Conservation (phyloP, 2,888 invertebrate species). For the Philhelius pedissequus region DNA sequence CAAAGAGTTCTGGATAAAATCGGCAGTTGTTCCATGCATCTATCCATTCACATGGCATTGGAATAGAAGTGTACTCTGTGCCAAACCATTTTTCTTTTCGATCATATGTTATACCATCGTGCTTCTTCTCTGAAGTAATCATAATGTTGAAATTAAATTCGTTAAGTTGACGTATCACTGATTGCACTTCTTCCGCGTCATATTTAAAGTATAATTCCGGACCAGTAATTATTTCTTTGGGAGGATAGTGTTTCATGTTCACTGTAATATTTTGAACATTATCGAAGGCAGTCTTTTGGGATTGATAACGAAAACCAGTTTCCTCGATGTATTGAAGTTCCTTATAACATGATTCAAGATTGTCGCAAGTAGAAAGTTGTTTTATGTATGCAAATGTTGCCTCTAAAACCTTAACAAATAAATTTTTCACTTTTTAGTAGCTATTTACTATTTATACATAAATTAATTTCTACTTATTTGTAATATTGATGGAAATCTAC, state of each 20-base stretch:
- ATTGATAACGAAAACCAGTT: slow-evolving; percentile 85
- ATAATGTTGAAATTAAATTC: slow-evolving; percentile 77
- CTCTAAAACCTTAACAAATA: slow-evolving; percentile 83
- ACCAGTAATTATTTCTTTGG: slow-evolving; percentile 89
- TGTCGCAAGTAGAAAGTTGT: slow-evolving; percentile 81
- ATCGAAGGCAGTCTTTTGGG: slow-evolving; percentile 86
- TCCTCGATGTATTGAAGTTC: slow-evolving; percentile 87
- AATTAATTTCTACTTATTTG: too few species aligned
- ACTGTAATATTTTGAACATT: slow-evolving; percentile 88
- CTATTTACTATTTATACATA: too few species aligned
- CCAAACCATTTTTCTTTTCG: slow-evolving; percentile 90
- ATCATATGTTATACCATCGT: slow-evolving; percentile 80
- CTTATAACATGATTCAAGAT: slow-evolving; percentile 73
- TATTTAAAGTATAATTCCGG: slow-evolving; percentile 87
- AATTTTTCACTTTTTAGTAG: background rate
- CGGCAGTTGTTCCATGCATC: slow-evolving; percentile 82
- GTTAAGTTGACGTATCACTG: slow-evolving; percentile 73
- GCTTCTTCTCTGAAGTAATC: slow-evolving; percentile 76
- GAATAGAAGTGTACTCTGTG: slow-evolving; percentile 85
- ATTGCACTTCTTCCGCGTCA: slow-evolving; percentile 81
- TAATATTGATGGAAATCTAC: too few species aligned
- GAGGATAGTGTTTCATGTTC: slow-evolving; percentile 89
- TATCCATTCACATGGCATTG: slow-evolving; percentile 83
- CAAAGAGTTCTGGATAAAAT: slow-evolving; percentile 82
- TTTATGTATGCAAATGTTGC: slow-evolving; percentile 89